phyloP scores from a whole-genome alignment of 1,140 invertebrate genomes.

The Diprion similis region DNA sequence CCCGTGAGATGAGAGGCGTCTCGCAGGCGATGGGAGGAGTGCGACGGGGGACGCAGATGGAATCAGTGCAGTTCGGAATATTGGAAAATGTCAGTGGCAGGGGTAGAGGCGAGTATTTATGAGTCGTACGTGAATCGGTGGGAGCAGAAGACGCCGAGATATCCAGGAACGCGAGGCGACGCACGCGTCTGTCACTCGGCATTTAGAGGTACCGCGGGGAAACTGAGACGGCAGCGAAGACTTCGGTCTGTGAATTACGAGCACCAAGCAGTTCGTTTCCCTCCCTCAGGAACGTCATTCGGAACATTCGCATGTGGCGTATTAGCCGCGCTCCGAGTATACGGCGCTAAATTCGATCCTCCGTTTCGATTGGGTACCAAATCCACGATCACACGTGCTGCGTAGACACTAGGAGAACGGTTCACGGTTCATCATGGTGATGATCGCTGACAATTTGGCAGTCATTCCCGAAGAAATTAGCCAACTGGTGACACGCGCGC shows the following conservation, averaged over 20 bases:
- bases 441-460: no score
- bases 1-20: not conserved
- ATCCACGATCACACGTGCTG: not conserved
- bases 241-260: conserved; percentile 2
- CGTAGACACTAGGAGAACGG: no score
- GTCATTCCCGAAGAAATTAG: no score
- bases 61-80: conserved; percentile 59
- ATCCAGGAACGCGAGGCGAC: not conserved
- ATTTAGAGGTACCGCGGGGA: not conserved
- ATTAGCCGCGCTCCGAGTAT: not conserved
- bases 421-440: no score
- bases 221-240: not conserved
- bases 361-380: not conserved
- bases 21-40: not conserved
- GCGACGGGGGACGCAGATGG: conserved; percentile 43
- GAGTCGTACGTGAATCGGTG: conserved; percentile 36
- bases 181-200: conserved; percentile 3
- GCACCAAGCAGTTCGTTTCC: not conserved
- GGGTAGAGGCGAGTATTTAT: conserved; percentile 55
- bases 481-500: no score
- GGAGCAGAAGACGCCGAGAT: conserved; percentile 4
- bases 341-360: not conserved
- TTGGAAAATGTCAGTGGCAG: conserved; percentile 53
- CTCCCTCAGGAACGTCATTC: not conserved
- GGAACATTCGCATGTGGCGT: not conserved